Evolutionary conservation across 2,888 invertebrate species (phyloP), one percentile per base, ranked within the genome.

Genomic region (Iselma pallidipennis): DNA sequence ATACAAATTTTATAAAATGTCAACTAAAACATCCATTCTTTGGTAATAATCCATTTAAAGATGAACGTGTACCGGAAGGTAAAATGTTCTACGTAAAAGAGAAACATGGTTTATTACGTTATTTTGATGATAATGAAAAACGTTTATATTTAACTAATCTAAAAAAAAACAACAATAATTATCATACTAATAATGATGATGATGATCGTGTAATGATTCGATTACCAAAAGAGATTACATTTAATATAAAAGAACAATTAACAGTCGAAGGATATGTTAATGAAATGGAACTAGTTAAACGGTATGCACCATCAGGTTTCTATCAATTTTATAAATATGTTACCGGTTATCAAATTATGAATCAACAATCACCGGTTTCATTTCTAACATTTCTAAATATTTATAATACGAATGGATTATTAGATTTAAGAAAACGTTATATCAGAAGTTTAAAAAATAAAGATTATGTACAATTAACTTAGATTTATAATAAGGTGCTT

Each of bases 321-420:
- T 69, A 67, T 21, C 67, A 67, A 12, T 78, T 75, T 59, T 78
- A 78, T 50, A 69, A 69, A 56, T 78, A 69, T 55, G 75, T 77
- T 0, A 75, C 78, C 0, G 76, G 74, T 2, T 75, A 74, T 57
- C 78, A 78, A 59, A 76, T 78, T 52, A 59, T 71, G n/a, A 67
- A 70, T 19, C 66, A 73, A 26, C 69, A 76, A 31, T 61, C 62
- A 10, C 78, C 78, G 5, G 73, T 78, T 23, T 74, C 75, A n/a
- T 75, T 78, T 60, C 59, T 72, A 49, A 73, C 74, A 7, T 78
- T 77, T 64, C 61, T 78, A 26, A 71, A 71, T 5, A 71, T 77
- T 69, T 74, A 75, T 49, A 77, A 76, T 58, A 76, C 76, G 4
- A 74, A 75, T 53, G 63, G 75, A 19, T 65, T 74, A 4, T 6